Percentiles rank a stretch among this genome's conserved stretches.
Evolutionary conservation across 1,140 invertebrate species (phyloP).

Genomic region (Lasioglossum baleicum): DNA sequence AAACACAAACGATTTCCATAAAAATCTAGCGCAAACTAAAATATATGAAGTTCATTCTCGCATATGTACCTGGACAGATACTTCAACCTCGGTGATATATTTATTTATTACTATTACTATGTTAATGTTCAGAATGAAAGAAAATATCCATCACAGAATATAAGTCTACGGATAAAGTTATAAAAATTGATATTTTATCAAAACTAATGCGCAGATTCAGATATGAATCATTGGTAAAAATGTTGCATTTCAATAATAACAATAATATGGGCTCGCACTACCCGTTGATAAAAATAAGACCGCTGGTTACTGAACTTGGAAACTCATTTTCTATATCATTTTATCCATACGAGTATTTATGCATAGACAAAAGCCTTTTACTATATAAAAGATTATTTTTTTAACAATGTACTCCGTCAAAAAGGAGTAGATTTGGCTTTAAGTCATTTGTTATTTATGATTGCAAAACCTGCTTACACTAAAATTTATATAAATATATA

Average conservation of each 20-base stretch:
- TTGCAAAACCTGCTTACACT: too few species aligned
- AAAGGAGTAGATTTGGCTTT: too few species aligned
- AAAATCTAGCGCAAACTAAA: neutral
- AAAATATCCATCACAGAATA: neutral
- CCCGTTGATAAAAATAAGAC: neutral
- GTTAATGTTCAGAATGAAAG: neutral
- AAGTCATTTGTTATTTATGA: too few species aligned
- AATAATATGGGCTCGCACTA: neutral
- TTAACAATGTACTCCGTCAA: too few species aligned
- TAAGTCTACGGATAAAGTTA: neutral
- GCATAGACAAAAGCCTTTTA: too few species aligned
- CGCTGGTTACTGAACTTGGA: neutral
- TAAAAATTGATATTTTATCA: neutral
- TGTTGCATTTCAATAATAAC: slow-evolving; percentile 48
- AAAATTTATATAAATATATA: too few species aligned
- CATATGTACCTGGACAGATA: too few species aligned
- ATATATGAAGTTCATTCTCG: neutral
- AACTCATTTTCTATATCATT: neutral
- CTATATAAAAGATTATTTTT: too few species aligned
- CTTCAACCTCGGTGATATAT: neutral
- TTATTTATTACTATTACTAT: neutral
- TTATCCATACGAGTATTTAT: neutral
- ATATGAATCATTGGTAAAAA: neutral
- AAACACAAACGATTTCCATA: neutral
- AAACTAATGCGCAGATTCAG: neutral